phyloP scores from a whole-genome alignment of 1,140 invertebrate species.

The Saxidomus purpurata region DNA sequence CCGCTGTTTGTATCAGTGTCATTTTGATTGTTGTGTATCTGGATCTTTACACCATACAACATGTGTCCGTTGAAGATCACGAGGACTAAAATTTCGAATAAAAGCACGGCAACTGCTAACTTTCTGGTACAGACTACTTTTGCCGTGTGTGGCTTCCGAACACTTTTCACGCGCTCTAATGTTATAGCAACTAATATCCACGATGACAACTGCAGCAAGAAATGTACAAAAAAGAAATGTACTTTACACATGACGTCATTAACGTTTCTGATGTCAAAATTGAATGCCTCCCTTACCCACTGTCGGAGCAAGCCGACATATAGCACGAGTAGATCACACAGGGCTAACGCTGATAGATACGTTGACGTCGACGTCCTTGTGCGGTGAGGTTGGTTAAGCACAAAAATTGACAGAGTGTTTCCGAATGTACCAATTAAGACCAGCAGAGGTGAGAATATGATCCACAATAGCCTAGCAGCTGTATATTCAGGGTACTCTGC shows the following conservation, averaged over 20 bases:
- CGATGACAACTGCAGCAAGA: constrained; percentile 65
- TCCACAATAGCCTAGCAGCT: neutral
- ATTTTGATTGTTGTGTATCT: neutral
- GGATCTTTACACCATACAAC: constrained; percentile 22
- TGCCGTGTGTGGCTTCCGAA: constrained; percentile 69
- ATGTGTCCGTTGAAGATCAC: constrained; percentile 44
- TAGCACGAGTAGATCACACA: constrained; percentile 70
- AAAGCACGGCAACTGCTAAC: neutral
- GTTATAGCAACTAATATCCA: constrained; percentile 79
- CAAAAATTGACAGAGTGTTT: constrained; percentile 66
- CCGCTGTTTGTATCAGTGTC: neutral
- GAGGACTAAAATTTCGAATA: neutral
- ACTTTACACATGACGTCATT: constrained; percentile 68
- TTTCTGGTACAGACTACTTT: constrained; percentile 50
- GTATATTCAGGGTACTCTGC: neutral
- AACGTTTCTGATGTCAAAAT: constrained; percentile 65
- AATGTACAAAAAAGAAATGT: constrained; percentile 68
- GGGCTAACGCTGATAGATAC: constrained; percentile 69
- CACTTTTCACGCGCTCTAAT: constrained; percentile 71
- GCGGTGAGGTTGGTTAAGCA: constrained; percentile 38
- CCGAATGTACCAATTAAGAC: constrained; percentile 70
- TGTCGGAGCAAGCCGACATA: constrained; percentile 71
- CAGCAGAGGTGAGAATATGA: constrained; percentile 57
- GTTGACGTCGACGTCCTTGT: constrained; percentile 54
- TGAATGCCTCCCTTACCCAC: constrained; percentile 68